A percentile compares a stretch with the other conserved stretches of the same genome.
Conservation (phyloP, 2,888 invertebrate genomes). For the Euplagia quadripunctaria region DNA sequence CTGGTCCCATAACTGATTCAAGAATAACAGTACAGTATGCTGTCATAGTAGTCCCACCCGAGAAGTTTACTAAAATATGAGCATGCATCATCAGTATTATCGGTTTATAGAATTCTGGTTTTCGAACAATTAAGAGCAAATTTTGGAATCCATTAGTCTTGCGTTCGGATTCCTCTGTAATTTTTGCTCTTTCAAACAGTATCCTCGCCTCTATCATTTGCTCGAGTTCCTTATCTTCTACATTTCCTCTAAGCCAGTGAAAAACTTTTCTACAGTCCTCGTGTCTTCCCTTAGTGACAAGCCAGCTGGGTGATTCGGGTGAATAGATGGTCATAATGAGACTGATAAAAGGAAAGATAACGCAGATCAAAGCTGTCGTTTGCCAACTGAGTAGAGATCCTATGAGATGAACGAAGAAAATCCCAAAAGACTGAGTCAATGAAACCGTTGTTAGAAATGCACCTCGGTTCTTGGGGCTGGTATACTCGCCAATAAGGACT, state of each 20-base stretch:
- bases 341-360: conserved; percentile 75
- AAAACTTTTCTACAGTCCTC: conserved; percentile 86
- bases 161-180: conserved; percentile 32
- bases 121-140: conserved; percentile 52
- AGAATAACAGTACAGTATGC: conserved; percentile 89
- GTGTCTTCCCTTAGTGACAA: conserved; percentile 84
- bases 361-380: conserved; percentile 80
- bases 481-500: conserved; percentile 85
- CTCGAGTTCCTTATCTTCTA: conserved; percentile 73
- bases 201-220: conserved; percentile 65
- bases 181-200: conserved; percentile 50
- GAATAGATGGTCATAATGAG: conserved; percentile 70
- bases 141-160: conserved; percentile 36
- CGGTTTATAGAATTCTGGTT: conserved; percentile 86
- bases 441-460: conserved; percentile 87
- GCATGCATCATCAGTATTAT: conserved; percentile 86
- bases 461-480: conserved; percentile 87
- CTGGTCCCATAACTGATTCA: conserved; percentile 82
- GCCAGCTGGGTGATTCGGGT: conserved; percentile 89
- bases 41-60: conserved; percentile 89
- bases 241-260: conserved; percentile 85
- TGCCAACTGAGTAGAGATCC: conserved; percentile 88
- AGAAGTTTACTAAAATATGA: conserved; percentile 88
- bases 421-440: conserved; percentile 86
- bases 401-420: conserved; percentile 87